Percentiles rank a stretch among this genome's conserved stretches.
Evolutionary conservation across 2,113 vertebrate species (phyloP).

Genomic region (Murina feae): DNA sequence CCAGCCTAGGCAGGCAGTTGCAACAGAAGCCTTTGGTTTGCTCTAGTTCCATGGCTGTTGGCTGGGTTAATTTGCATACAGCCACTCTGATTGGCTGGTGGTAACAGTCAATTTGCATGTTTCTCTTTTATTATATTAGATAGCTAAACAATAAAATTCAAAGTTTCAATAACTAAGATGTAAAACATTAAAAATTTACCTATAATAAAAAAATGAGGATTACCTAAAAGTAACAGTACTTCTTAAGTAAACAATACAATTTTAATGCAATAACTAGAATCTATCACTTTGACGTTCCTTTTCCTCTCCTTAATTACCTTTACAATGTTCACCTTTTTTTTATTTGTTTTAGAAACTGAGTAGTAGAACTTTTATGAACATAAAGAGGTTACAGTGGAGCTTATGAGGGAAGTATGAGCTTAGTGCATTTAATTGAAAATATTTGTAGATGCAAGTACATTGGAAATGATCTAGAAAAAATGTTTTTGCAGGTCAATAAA

Average conservation of each 20-base stretch:
- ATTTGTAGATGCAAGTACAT: neutral
- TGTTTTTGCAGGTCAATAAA: slow-evolving; percentile 37
- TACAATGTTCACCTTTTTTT: neutral
- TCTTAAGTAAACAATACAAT: neutral
- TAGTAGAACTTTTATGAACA: neutral
- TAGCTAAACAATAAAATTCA: neutral
- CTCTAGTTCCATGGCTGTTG: too few relatives aligned
- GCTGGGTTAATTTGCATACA: too few relatives aligned
- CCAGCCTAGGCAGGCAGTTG: too few relatives aligned
- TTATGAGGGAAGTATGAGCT: neutral
- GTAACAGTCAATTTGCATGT: too few relatives aligned
- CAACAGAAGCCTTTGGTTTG: too few relatives aligned
- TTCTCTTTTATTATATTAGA: too few relatives aligned
- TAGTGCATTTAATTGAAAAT: neutral
- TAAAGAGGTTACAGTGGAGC: neutral
- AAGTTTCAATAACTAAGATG: neutral
- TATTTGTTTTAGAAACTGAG: neutral
- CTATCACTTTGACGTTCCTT: neutral
- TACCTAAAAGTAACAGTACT: neutral
- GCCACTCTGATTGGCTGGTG: too few relatives aligned
- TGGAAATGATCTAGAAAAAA: neutral
- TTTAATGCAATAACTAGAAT: neutral
- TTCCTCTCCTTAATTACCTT: neutral
- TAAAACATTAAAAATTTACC: neutral
- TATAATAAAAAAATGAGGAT: neutral